Conservation (phyloP, 1,140 invertebrate species). For the Drosophila ohnishii region DNA sequence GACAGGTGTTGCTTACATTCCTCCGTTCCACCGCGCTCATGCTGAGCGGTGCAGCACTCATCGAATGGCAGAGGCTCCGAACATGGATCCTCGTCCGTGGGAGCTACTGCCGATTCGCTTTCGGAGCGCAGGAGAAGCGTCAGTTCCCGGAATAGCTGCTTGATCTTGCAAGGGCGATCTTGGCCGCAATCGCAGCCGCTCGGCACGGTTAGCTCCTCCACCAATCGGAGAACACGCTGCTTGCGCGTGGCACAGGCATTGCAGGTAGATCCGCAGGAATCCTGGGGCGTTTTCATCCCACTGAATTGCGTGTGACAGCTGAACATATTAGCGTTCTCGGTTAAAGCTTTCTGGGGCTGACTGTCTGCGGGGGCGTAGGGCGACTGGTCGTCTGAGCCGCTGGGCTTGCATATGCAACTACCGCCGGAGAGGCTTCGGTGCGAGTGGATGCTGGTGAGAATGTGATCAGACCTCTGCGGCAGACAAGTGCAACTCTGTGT, state of each 20-base stretch:
- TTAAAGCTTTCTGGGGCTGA: not conserved
- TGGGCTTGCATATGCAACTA: slow-evolving; percentile 11
- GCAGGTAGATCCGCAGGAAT: slow-evolving; percentile 1
- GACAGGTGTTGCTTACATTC: not conserved
- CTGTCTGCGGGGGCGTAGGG: not conserved
- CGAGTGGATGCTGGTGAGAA: slow-evolving; percentile 18
- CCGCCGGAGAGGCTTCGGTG: slow-evolving; percentile 14
- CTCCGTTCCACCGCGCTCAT: not conserved
- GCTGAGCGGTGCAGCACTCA: slow-evolving; percentile 26
- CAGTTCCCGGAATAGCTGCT: slow-evolving; percentile 38
- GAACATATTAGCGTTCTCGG: not conserved
- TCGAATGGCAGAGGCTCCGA: slow-evolving; percentile 4
- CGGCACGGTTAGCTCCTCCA: slow-evolving; percentile 26
- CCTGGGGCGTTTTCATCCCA: slow-evolving; percentile 2
- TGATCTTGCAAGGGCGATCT: slow-evolving; percentile 14
- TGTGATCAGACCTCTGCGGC: not conserved
- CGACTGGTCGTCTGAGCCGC: not conserved
- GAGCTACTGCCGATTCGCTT: slow-evolving; percentile 10
- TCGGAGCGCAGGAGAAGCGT: slow-evolving; percentile 37
- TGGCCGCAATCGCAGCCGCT: slow-evolving; percentile 15
- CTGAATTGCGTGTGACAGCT: not conserved
- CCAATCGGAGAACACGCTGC: slow-evolving; percentile 23
- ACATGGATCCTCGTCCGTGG: not conserved
- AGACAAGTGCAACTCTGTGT: too few relatives aligned
- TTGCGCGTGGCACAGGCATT: slow-evolving; percentile 11